Base-by-base conservation (phyloP, 2,888 invertebrate species). In the Melanchra persicariae region DNA sequence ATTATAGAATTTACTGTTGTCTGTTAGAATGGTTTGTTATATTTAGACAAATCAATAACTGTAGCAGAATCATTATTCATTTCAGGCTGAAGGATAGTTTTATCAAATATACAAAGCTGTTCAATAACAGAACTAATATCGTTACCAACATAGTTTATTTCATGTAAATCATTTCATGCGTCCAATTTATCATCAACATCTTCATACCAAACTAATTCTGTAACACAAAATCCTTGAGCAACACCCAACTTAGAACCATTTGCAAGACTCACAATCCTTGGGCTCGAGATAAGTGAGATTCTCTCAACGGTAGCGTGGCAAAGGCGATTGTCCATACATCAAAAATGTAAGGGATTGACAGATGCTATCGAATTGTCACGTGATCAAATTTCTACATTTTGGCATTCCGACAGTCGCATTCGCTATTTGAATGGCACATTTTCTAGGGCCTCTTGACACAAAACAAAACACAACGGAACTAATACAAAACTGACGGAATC, bases 401-500 rank as follows among this genome's bases (percentile, higher is more conserved):
- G n/a, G n/a, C n/a, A n/a, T n/a, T n/a, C n/a, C n/a, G n/a, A n/a
- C n/a, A n/a, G n/a, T n/a, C n/a, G n/a, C n/a, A n/a, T n/a, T n/a
- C n/a, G n/a, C n/a, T n/a, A n/a, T n/a, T n/a, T n/a, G n/a, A n/a
- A n/a, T n/a, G n/a, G n/a, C n/a, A n/a, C n/a, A n/a, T n/a, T n/a
- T n/a, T n/a, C n/a, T n/a, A n/a, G n/a, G n/a, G n/a, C n/a, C 67
- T 49, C 58, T 67, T 77, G 69, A 74, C 65, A 70, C 43, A 17
- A 69, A 79, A 63, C 59, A 62, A 74, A 62, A 69, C 51, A 57
- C 47, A 49, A 57, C 47, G 43, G 54, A 77, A 82, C 62, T 73
- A 77, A 80, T 68, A 64, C 65, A 26, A 74, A 69, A 70, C 61
- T 80, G 72, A 78, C 81, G 72, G 40, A 75, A 72, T 69, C 52